These are phyloP conservation scores for Elanoides forficatus DNA, from an alignment of 2,113 vertebrate species.

Conservation along the genomic window DNA sequence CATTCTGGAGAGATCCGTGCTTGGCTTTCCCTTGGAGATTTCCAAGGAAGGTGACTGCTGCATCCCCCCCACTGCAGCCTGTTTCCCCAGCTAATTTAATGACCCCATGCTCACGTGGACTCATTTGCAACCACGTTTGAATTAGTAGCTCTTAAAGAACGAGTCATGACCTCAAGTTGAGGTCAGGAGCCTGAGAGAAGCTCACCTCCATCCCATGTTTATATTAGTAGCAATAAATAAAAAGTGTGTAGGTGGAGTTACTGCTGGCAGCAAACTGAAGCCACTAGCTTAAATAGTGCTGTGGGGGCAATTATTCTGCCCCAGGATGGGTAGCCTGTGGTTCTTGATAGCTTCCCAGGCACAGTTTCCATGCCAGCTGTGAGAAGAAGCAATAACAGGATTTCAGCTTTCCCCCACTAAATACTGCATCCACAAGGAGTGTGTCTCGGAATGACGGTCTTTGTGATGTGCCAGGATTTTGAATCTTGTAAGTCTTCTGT, in stretches of 20 bases:
- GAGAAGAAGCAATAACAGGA: background rate
- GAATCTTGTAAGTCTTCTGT: background rate
- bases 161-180: background rate
- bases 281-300: background rate
- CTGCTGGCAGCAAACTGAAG: background rate
- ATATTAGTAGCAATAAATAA: background rate
- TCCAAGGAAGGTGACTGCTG: background rate
- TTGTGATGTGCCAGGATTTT: background rate
- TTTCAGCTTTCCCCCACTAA: background rate
- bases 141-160: background rate
- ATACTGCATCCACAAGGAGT: background rate
- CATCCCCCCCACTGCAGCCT: background rate
- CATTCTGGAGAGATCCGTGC: background rate
- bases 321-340: background rate
- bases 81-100: background rate
- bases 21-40: background rate
- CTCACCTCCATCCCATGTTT: background rate
- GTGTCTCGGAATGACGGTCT: background rate
- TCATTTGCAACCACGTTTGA: background rate
- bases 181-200: background rate
- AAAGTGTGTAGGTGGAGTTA: background rate
- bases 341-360: background rate
- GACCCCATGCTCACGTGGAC: background rate
- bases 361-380: background rate
- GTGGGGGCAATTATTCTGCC: background rate